phyloP scores from a whole-genome alignment of 2,797 vertebrate genomes.

The Acipenser oxyrinchus region DNA sequence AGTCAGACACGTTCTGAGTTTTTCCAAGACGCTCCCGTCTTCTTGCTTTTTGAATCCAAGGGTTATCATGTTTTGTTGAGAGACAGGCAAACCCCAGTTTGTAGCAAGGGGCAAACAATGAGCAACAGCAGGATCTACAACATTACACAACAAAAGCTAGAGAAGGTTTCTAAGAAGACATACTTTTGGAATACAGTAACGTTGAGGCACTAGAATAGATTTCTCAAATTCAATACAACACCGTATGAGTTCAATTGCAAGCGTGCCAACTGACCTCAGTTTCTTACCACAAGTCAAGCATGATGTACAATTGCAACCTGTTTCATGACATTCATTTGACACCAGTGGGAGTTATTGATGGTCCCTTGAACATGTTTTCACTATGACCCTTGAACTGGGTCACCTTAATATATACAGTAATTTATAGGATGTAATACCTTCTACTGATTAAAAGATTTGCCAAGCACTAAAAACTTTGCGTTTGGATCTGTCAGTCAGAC shows the following conservation, averaged over 20 bases:
- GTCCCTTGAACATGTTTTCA: background rate
- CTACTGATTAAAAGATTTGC: background rate
- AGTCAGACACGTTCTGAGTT: conserved; percentile 38
- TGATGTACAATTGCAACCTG: too few species aligned
- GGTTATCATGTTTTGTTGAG: conserved; percentile 45
- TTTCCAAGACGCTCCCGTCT: conserved; percentile 48
- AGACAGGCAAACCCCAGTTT: conserved; percentile 32
- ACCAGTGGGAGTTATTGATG: too few species aligned
- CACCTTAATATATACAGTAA: background rate
- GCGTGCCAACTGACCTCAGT: background rate
- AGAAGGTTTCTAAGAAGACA: background rate
- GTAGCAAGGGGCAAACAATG: conserved; percentile 47
- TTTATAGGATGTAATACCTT: background rate
- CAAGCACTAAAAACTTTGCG: background rate
- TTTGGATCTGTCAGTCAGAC: too few species aligned
- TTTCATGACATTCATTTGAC: too few species aligned
- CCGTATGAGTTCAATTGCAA: too few species aligned
- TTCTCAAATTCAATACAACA: background rate
- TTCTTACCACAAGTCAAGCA: background rate
- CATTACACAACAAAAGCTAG: background rate
- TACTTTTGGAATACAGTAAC: background rate
- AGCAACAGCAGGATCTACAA: conserved; percentile 40
- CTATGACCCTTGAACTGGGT: background rate
- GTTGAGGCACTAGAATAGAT: background rate
- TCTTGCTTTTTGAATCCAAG: conserved; percentile 49